Evolutionary conservation across 2,113 vertebrate genomes (phyloP).

Genomic region (Semicossyphus pulcher): DNA sequence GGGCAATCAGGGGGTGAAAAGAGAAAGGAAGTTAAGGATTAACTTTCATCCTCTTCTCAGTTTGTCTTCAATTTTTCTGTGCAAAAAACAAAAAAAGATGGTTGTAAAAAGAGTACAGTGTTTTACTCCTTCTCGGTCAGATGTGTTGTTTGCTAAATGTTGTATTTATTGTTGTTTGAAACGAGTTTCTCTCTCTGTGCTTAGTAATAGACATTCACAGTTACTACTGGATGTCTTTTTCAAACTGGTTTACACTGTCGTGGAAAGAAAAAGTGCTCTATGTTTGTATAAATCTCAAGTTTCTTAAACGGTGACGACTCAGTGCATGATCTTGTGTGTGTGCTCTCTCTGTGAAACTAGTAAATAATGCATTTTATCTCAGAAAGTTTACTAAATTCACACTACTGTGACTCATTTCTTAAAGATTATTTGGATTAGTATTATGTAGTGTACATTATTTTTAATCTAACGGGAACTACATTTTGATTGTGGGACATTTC

Average conservation of each 20-base stretch:
- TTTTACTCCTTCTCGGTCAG: slow-evolving; percentile 79
- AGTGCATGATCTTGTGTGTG: slow-evolving; percentile 75
- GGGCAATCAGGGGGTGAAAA: slow-evolving; percentile 46
- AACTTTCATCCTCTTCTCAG: slow-evolving; percentile 3
- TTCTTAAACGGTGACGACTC: slow-evolving; percentile 52
- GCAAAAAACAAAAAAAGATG: slow-evolving; percentile 29
- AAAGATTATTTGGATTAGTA: slow-evolving; percentile 9
- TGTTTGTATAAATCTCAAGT: slow-evolving; percentile 80
- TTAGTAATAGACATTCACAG: slow-evolving; percentile 79
- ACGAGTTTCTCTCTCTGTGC: slow-evolving; percentile 69
- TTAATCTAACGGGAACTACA: slow-evolving; percentile 16
- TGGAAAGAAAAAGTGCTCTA: slow-evolving; percentile 53
- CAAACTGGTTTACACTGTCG: slow-evolving; percentile 80
- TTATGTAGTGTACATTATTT: background rate
- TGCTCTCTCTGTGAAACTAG: slow-evolving; percentile 46
- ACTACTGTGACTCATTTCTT: slow-evolving; percentile 12
- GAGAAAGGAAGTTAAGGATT: slow-evolving; percentile 2
- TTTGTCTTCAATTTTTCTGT: slow-evolving; percentile 20
- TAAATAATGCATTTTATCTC: slow-evolving; percentile 11
- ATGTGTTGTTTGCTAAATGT: slow-evolving; percentile 75
- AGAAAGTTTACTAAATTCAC: slow-evolving; percentile 54
- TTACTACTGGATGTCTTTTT: slow-evolving; percentile 62
- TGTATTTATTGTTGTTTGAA: slow-evolving; percentile 65
- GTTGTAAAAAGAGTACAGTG: slow-evolving; percentile 80
- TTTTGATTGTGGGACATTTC: slow-evolving; percentile 55